A percentile compares a stretch with the other conserved stretches of the same genome.
Evolutionary conservation across 2,113 vertebrate genomes (phyloP).

Genomic region (Recurvirostra avosetta): DNA sequence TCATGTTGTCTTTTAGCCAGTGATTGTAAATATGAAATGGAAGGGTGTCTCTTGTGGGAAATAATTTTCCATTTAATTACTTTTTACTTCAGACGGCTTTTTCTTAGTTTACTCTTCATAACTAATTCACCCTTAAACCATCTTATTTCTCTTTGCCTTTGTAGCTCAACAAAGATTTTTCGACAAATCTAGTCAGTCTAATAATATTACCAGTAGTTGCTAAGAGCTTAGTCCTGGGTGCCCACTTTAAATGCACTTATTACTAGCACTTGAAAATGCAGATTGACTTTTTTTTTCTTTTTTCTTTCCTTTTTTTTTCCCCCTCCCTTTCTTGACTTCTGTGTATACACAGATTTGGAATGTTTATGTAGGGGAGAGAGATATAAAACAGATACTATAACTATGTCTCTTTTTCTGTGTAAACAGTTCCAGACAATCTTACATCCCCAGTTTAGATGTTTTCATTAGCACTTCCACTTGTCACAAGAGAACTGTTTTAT

Average conservation of each 20-base stretch:
- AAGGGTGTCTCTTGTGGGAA: background rate
- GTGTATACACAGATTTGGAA: background rate
- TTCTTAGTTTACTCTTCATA: background rate
- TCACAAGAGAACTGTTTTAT: background rate
- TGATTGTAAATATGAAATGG: background rate
- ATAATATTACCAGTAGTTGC: background rate
- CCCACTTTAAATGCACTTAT: background rate
- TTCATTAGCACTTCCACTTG: background rate
- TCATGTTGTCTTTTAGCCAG: background rate
- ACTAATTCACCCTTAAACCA: background rate
- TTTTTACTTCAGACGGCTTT: background rate
- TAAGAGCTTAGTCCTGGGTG: background rate
- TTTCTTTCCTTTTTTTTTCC: no score
- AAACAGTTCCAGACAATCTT: background rate
- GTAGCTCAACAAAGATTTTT: background rate
- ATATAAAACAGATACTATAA: background rate
- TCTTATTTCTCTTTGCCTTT: background rate
- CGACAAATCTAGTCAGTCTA: background rate
- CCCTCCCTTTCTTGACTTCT: background rate
- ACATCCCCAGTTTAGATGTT: background rate
- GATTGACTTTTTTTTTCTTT: background rate
- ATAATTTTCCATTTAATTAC: background rate
- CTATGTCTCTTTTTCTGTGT: background rate
- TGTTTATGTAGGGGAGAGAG: background rate
- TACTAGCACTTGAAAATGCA: background rate